Percentiles rank a stretch among this genome's conserved stretches.
Evolutionary conservation across 1,140 invertebrate genomes (phyloP).

Genomic region (Tribolium castaneum): DNA sequence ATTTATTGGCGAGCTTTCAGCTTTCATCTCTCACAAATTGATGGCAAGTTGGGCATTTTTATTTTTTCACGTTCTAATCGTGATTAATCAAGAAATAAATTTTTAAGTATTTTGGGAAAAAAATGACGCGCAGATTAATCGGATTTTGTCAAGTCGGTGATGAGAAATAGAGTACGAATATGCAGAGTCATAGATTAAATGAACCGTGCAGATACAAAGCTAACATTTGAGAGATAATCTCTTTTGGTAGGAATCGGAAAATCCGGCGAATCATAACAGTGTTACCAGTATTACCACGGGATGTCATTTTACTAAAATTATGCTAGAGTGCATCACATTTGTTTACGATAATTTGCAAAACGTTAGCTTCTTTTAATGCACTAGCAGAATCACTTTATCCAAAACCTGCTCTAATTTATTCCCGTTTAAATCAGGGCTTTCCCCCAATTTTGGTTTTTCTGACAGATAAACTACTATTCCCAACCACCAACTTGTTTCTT

Average conservation of each 20-base stretch:
- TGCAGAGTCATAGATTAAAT: not conserved
- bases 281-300: not conserved
- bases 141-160: not conserved
- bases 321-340: no score
- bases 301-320: no score
- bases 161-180: not conserved
- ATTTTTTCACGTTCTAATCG: not conserved
- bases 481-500: no score
- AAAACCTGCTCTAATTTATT: no score
- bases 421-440: no score
- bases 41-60: not conserved
- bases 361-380: no score
- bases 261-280: not conserved
- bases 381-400: no score
- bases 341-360: no score
- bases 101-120: not conserved
- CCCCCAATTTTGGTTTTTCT: no score
- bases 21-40: not conserved
- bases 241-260: not conserved
- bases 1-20: not conserved
- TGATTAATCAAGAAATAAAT: not conserved
- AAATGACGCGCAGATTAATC: not conserved
- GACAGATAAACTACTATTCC: no score
- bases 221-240: not conserved
- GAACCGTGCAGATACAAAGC: not conserved